Base-by-base conservation (phyloP, 2,888 invertebrate genomes). In the Meteorus colon region DNA sequence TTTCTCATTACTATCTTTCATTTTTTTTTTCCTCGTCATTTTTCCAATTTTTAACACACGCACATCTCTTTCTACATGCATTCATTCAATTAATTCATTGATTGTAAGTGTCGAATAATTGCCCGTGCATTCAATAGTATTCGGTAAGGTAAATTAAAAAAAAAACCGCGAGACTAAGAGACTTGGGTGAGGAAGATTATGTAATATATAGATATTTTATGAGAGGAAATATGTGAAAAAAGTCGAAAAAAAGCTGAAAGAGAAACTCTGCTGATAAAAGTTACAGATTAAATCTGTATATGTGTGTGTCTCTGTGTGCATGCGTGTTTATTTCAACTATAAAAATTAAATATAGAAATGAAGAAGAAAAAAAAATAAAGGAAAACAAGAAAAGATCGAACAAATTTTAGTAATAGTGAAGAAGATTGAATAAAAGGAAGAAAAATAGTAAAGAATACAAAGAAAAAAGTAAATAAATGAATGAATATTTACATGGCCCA, bases 111-210 rank as follows among this genome's bases (percentile, higher is more conserved):
- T 29, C 24, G 59, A 60, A 45, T 62, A 62, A 27, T 75, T 65
- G 27, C 59, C 68, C 41, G 65, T 31, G 51, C 74, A 71, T 75
- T 76, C 74, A 55, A 76, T 81, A 78, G 77, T 78, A 77, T 75
- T 78, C 77, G 78, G 75, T 75, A 63, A 81, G 78, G 77, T 77
- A 69, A 77, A 78, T 69, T 72, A 75, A 65, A 55, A 59, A 59
- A 55, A 62, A 74, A 76, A 79, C 66, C 74, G 81, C 79, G 82
- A 82, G 82, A 82, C 80, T 82, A 80, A 82, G 82, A 81, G 82
- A 83, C 83, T 82, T 81, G 78, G 59, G 81, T 80, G 81, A 77
- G 78, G 75, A 80, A 81, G 80, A 81, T 80, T 82, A 81, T 80
- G 78, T 78, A 63, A 78, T 78, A 68, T 79, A 79, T 76, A 79